Evolutionary conservation across 2,888 invertebrate species (phyloP).

Genomic region (Limnephilus auricula): DNA sequence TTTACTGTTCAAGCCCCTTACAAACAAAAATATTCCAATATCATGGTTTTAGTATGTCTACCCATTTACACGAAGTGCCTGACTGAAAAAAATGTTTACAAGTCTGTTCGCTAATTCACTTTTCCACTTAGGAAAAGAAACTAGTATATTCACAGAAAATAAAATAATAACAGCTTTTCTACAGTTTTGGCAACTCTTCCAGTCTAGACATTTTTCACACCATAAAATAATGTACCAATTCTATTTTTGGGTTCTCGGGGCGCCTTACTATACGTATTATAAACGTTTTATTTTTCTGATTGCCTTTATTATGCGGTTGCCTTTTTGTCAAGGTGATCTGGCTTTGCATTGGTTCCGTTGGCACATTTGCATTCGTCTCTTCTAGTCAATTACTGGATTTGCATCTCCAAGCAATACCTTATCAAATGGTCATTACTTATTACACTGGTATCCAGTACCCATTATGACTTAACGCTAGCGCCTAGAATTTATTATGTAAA

Average conservation of each 20-base stretch:
- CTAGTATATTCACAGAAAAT: neutral
- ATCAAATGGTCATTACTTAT: too few relatives aligned
- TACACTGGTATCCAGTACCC: neutral
- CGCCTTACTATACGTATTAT: neutral
- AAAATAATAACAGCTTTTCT: neutral
- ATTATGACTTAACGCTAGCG: neutral
- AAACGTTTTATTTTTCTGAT: neutral
- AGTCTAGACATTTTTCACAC: constrained; percentile 28
- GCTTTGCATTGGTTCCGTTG: neutral
- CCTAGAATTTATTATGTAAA: too few relatives aligned
- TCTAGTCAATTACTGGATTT: neutral
- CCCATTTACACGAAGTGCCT: neutral
- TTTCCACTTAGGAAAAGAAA: constrained; percentile 5
- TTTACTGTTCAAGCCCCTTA: neutral
- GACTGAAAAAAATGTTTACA: neutral
- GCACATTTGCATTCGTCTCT: neutral
- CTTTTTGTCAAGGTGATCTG: neutral
- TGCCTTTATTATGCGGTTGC: neutral
- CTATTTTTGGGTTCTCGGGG: neutral
- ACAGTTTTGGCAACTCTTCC: neutral
- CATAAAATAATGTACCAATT: neutral
- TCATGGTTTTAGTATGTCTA: neutral
- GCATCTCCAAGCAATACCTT: neutral
- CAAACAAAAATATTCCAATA: neutral
- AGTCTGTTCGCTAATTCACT: neutral